Evolutionary conservation across 2,888 invertebrate species (phyloP).

Genomic region (Sinopyrophorus schimmeli): DNA sequence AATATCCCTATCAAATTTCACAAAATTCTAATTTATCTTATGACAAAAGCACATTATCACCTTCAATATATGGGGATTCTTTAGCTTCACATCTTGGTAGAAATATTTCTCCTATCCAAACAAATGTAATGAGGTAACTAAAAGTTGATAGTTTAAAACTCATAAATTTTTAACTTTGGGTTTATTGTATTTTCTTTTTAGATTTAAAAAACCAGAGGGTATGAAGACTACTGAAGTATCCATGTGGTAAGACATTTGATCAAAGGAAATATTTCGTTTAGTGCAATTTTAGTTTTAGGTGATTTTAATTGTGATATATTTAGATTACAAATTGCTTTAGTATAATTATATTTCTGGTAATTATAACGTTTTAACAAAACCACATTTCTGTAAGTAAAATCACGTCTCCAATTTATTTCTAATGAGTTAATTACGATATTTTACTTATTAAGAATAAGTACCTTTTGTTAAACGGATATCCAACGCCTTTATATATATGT

Average conservation of each 20-base stretch:
- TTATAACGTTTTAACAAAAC: too few relatives aligned
- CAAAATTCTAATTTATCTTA: slow-evolving; percentile 36
- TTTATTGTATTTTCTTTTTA: slow-evolving; percentile 46
- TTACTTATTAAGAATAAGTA: too few relatives aligned
- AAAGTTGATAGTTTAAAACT: too few relatives aligned
- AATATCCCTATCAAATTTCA: slow-evolving; percentile 63
- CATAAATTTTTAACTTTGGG: too few relatives aligned
- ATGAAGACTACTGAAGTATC: slow-evolving; percentile 59
- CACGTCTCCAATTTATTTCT: too few relatives aligned
- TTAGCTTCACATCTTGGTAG: slow-evolving; percentile 63
- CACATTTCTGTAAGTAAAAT: too few relatives aligned
- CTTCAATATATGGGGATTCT: slow-evolving; percentile 56
- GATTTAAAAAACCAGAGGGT: slow-evolving; percentile 58
- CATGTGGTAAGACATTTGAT: slow-evolving; percentile 58
- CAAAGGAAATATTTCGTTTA: slow-evolving; percentile 34
- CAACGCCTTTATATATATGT: too few relatives aligned
- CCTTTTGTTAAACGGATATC: too few relatives aligned
- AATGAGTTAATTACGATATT: too few relatives aligned
- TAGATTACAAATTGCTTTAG: too few relatives aligned
- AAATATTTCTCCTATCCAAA: slow-evolving; percentile 55
- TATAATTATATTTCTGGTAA: too few relatives aligned
- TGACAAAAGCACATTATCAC: slow-evolving; percentile 51
- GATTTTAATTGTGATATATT: slow-evolving; percentile 52
- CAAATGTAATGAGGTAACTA: slow-evolving; percentile 50
- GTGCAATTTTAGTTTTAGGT: slow-evolving; percentile 48